These are phyloP conservation scores for Riptortus pedestris DNA, from an alignment of 1,140 invertebrate species.

Conservation along the genomic window DNA sequence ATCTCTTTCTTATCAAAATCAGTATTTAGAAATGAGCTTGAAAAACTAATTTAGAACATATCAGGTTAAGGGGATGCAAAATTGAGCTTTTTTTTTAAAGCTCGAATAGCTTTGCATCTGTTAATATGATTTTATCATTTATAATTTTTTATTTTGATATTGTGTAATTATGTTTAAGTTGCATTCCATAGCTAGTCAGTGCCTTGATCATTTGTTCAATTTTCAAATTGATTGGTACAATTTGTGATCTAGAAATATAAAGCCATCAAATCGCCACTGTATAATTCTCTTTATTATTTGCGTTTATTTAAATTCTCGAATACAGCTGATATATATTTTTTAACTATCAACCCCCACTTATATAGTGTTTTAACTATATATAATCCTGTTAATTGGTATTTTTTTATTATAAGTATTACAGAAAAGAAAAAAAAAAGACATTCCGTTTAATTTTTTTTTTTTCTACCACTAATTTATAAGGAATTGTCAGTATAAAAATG, in stretches of 20 bases:
- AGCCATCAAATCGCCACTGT: background rate
- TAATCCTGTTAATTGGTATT: background rate
- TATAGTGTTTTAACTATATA: conserved; percentile 18
- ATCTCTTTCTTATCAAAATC: background rate
- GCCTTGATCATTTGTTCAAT: background rate
- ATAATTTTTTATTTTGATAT: background rate
- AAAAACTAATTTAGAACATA: conserved; percentile 1
- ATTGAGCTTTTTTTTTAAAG: background rate
- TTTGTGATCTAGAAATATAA: background rate
- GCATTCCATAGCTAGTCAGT: conserved; percentile 18
- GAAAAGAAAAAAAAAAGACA: background rate
- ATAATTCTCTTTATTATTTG: background rate
- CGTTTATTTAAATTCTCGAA: background rate
- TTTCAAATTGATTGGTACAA: background rate
- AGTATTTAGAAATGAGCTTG: conserved; percentile 8
- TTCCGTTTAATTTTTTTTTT: background rate
- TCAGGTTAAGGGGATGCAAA: background rate
- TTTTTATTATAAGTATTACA: conserved; percentile 4
- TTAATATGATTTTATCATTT: background rate
- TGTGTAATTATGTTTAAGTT: conserved; percentile 2
- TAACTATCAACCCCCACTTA: background rate
- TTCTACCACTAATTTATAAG: background rate
- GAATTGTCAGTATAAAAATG: background rate
- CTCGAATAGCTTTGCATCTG: background rate
- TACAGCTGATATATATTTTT: background rate